Base-by-base conservation (phyloP, 2,888 invertebrate species). In the Lampropteryx suffumata region DNA sequence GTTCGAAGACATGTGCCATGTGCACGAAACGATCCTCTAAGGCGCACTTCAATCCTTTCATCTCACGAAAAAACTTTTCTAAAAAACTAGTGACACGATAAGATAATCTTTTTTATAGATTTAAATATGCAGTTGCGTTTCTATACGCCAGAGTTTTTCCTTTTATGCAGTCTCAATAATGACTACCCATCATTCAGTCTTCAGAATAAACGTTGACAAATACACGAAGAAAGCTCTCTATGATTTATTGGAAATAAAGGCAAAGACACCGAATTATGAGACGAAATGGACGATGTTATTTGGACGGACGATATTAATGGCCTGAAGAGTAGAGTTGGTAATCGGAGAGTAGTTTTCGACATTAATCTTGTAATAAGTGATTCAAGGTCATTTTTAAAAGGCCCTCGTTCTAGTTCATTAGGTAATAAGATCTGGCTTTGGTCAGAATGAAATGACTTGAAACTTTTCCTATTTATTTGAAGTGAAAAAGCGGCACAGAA, bases 131-230 rank as follows among this genome's bases (percentile, higher is more conserved):
- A 51, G 46, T 51, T 51, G 4, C 51, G 14, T 14, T 37, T 51
- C 51, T 42, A 46, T 4, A 9, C 12, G 4, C 7, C 9, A 21
- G 6, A 8, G 27, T n/a, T 4, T 21, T 11, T 1, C 12, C 35
- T 40, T 14, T 12, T n/a, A 30, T 14, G 13, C 11, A 28, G 26
- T 8, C 47, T 29, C 40, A 42, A 41, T 87, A 87, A 87, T 83
- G 84, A 76, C 75, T 61, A 63, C 50, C 74, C 76, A 84, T 87
- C 82, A 71, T 65, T 85, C 85, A 82, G 64, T 35, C 67, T 57
- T 61, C 59, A 64, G 82, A 73, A 81, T 82, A 82, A 84, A 79
- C 74, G 83, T 82, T 84, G 86, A 86, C 86, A 84, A 84, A 86
- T 35, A 76, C 70, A 79, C 73, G 71, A 75, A 11, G 24, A 17